Percentiles rank a stretch among this genome's conserved stretches.
phyloP scores from a whole-genome alignment of 2,113 vertebrate genomes.

The Columbina picui region DNA sequence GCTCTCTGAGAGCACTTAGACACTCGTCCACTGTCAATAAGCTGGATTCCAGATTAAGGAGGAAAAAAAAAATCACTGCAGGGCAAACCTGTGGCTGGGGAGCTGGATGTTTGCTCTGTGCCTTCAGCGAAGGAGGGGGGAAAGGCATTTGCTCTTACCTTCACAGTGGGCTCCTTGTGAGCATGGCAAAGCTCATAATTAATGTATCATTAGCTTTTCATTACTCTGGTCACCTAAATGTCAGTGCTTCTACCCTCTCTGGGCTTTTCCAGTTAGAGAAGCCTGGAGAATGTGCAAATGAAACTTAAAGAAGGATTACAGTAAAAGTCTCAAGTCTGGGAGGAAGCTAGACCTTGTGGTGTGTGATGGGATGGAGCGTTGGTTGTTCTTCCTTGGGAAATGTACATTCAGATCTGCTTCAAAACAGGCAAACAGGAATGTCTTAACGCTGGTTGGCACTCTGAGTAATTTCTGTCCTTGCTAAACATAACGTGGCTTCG shows the following conservation, averaged over 20 bases:
- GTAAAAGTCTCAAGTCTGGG: not conserved
- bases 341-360: not conserved
- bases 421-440: not conserved
- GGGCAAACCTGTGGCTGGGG: not conserved
- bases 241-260: not conserved
- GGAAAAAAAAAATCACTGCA: not conserved
- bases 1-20: not conserved
- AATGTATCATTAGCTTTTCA: conserved; percentile 7
- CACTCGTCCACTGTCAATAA: not conserved
- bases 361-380: not conserved
- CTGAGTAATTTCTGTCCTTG: not conserved
- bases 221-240: conserved; percentile 20
- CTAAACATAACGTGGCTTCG: accelerated
- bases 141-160: not conserved
- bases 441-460: not conserved
- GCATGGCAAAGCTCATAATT: not conserved
- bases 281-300: not conserved
- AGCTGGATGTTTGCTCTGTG: not conserved
- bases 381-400: not conserved
- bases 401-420: not conserved
- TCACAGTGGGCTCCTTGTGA: not conserved
- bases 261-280: not conserved
- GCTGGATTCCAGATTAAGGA: not conserved
- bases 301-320: not conserved
- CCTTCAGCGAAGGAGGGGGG: not conserved